Evolutionary conservation across 30 jellyfish, hydroid and myxozoan species (phyloP).

Genomic region (Hydra vulgaris): DNA sequence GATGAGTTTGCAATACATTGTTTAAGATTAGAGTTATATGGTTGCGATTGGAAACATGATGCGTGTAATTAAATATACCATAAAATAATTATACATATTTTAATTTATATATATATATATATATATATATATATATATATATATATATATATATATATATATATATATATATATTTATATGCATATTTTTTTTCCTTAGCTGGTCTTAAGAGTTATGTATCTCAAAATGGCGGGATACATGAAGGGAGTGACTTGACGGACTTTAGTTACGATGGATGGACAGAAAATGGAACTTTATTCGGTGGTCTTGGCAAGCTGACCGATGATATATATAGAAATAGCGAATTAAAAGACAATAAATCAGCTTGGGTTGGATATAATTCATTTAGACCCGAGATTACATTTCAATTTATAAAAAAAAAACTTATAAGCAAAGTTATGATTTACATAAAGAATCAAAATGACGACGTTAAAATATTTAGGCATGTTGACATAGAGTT

Average conservation of each 20-base stretch:
- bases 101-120: not conserved
- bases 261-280: constrained; percentile 51
- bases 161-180: not conserved
- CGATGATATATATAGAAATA: constrained; percentile 54
- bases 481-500: constrained; percentile 34
- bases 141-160: not conserved
- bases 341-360: not conserved
- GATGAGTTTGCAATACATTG: constrained; percentile 57
- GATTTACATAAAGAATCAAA: constrained; percentile 48
- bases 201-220: constrained; percentile 36
- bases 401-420: constrained; percentile 36
- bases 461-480: constrained; percentile 40
- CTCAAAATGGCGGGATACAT: constrained; percentile 44
- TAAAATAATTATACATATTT: not conserved
- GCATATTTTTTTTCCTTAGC: no score
- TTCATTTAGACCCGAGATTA: constrained; percentile 26
- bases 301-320: constrained; percentile 80
- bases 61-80: constrained; percentile 32
- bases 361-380: constrained; percentile 65
- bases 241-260: constrained; percentile 36
- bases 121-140: no score
- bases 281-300: constrained; percentile 11
- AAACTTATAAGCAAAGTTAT: constrained; percentile 41
- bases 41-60: constrained; percentile 76
- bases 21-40: constrained; percentile 65